phyloP scores from a whole-genome alignment of 1,140 invertebrate genomes.

The Drosophila triauraria region DNA sequence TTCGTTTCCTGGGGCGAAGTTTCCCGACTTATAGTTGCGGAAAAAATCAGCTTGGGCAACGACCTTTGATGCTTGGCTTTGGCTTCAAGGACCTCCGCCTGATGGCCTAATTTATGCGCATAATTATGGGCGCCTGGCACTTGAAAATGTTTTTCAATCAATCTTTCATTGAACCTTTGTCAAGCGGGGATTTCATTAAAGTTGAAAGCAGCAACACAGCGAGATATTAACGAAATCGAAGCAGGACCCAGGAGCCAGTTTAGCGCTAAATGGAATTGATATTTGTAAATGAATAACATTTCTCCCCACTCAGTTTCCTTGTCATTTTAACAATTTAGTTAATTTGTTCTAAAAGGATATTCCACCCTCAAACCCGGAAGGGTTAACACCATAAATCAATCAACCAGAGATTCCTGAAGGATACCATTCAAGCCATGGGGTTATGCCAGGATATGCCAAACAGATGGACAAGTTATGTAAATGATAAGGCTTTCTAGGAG shows the following conservation, averaged over 20 bases:
- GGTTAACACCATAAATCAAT: slow-evolving; percentile 35
- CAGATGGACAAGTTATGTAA: slow-evolving; percentile 9
- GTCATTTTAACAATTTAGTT: slow-evolving; percentile 33
- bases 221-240: slow-evolving; percentile 7
- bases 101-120: slow-evolving; percentile 73
- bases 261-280: slow-evolving; percentile 66
- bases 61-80: slow-evolving; percentile 24
- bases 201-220: slow-evolving; percentile 55
- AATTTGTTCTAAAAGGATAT: slow-evolving; percentile 33
- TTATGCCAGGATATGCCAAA: background rate
- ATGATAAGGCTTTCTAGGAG: background rate
- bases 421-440: background rate
- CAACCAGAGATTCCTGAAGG: slow-evolving; percentile 1
- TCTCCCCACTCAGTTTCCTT: background rate
- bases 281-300: slow-evolving; percentile 72
- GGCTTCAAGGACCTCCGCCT: slow-evolving; percentile 33
- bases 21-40: slow-evolving; percentile 29
- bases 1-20: slow-evolving; percentile 20
- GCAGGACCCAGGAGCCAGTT: slow-evolving; percentile 25
- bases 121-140: slow-evolving; percentile 65
- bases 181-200: slow-evolving; percentile 78
- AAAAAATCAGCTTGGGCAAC: background rate
- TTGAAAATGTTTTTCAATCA: slow-evolving; percentile 77
- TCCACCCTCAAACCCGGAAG: background rate
- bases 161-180: slow-evolving; percentile 79